Evolutionary conservation across 1,140 invertebrate species (phyloP), one percentile per base, ranked within the genome.

Genomic region (Aphelenchoides avenae): DNA sequence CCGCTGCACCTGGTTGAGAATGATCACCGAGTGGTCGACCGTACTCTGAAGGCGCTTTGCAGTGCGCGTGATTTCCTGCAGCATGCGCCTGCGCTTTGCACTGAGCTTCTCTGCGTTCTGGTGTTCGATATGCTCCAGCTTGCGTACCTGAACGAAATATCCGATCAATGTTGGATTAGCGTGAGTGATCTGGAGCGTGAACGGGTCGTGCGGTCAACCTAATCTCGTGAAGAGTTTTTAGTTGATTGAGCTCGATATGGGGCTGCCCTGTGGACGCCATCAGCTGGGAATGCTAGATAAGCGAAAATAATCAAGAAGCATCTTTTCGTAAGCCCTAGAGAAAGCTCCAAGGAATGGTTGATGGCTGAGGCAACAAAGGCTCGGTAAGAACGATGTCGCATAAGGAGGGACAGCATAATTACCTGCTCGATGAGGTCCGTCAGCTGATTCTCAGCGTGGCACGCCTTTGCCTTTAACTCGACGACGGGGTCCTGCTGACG

Each of bases 361-460:
- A n/a, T n/a, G n/a, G n/a, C n/a, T n/a, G n/a, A n/a, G n/a, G n/a
- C n/a, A n/a, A n/a, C n/a, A n/a, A n/a, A n/a, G n/a, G n/a, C n/a
- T n/a, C n/a, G n/a, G n/a, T n/a, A n/a, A n/a, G n/a, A n/a, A 7
- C 31, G 31, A 15, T 18, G 41, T 7, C 41, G 18, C 15, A 43
- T 43, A 1, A 39, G n/a, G n/a, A 46, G 3, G 1, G 31, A 55
- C 11, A 44, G 85, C 84, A 63, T 89, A 65, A 79, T 70, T 5
- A 82, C 86, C 79, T 96, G 89, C 66, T 96, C 89, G 60, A 96
- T 94, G 77, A 98, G 84, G 48, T 96, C 82, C 81, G 96, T 91
- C 39, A 97, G 83, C 80, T 95, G 97, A 26, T 87, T 88, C 81
- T 97, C 92, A 15, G 91, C 89, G 81, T 96, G 91, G 0, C 88